Evolutionary conservation across 2,888 invertebrate genomes (phyloP).

Genomic region (Bombylius major): DNA sequence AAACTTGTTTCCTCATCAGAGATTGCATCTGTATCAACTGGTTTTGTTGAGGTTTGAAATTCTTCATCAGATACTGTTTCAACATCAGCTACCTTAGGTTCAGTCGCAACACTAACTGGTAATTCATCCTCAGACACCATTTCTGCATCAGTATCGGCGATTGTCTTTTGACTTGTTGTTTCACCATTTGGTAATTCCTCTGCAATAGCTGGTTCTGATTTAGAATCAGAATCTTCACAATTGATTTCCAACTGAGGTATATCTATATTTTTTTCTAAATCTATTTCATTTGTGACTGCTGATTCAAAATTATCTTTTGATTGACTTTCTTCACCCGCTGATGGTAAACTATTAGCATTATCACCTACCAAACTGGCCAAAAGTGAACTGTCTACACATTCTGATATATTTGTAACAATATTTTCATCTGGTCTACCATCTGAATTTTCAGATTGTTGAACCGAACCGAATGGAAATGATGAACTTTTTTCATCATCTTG

Average conservation of each 20-base stretch:
- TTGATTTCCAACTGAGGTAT: constrained; percentile 22
- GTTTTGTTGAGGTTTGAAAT: constrained; percentile 45
- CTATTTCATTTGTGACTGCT: constrained; percentile 22
- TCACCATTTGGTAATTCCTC: constrained; percentile 26
- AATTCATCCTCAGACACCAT: constrained; percentile 71
- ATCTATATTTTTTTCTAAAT: constrained; percentile 20
- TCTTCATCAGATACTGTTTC: constrained; percentile 80
- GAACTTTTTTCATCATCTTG: constrained; percentile 32
- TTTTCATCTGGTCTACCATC: constrained; percentile 26
- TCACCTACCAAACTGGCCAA: constrained; percentile 35
- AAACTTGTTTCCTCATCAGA: constrained; percentile 48
- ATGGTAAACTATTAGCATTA: constrained; percentile 36
- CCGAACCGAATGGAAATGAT: constrained; percentile 33
- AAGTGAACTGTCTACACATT: constrained; percentile 31
- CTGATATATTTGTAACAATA: constrained; percentile 18
- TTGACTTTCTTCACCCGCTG: constrained; percentile 27
- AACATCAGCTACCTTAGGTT: constrained; percentile 41
- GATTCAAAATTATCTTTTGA: constrained; percentile 12
- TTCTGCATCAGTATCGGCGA: constrained; percentile 59
- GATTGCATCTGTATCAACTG: constrained; percentile 12
- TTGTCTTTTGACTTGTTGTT: constrained; percentile 12
- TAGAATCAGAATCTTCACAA: constrained; percentile 23
- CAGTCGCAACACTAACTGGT: constrained; percentile 2
- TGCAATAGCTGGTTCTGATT: constrained; percentile 29
- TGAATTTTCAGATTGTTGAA: constrained; percentile 31